phyloP scores from a whole-genome alignment of 2,797 vertebrate species.

The Astyanax mexicanus region DNA sequence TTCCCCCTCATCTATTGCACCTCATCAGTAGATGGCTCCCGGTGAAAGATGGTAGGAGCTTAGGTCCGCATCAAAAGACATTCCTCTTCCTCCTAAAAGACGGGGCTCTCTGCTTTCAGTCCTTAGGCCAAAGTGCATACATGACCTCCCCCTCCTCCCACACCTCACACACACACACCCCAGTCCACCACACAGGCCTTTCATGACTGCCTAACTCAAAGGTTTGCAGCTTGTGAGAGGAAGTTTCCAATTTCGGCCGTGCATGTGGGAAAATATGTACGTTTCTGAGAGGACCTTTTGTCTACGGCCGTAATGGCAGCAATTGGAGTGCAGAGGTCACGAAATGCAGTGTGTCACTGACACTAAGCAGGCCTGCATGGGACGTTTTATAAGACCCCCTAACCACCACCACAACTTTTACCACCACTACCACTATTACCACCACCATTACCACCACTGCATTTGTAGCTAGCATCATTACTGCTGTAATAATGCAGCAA shows the following conservation, averaged over 20 bases:
- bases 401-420: too few species aligned
- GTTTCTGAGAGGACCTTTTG: slow-evolving; percentile 80
- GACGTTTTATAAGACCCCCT: slow-evolving; percentile 70
- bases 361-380: slow-evolving; percentile 73
- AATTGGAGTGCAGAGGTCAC: slow-evolving; percentile 74
- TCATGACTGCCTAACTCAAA: slow-evolving; percentile 77
- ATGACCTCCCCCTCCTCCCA: slow-evolving; percentile 59
- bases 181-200: slow-evolving; percentile 65
- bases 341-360: slow-evolving; percentile 70
- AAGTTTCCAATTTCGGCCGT: slow-evolving; percentile 80
- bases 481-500: neutral
- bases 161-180: slow-evolving; percentile 47
- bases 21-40: slow-evolving; percentile 57
- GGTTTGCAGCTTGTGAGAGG: slow-evolving; percentile 78
- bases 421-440: too few species aligned
- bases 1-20: slow-evolving; percentile 49
- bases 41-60: slow-evolving; percentile 58
- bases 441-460: too few species aligned
- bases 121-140: slow-evolving; percentile 66
- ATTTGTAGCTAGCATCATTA: slow-evolving; percentile 1
- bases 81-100: slow-evolving; percentile 66
- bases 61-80: slow-evolving; percentile 59
- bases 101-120: slow-evolving; percentile 72
- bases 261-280: slow-evolving; percentile 78
- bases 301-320: slow-evolving; percentile 72